Conservation (phyloP, 2,113 vertebrate genomes). For the Cyprinus carpio region DNA sequence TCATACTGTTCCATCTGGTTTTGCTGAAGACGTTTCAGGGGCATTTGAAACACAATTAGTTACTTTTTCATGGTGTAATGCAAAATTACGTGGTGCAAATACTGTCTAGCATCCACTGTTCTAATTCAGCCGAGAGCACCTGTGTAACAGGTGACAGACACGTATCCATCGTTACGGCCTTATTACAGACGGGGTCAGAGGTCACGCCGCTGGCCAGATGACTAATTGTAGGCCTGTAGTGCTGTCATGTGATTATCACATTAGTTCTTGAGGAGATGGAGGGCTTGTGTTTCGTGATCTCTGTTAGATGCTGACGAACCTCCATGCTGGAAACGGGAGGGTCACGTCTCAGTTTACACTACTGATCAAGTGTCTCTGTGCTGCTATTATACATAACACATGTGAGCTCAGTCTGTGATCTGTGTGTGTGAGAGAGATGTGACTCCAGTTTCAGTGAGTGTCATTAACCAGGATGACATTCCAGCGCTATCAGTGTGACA, state of each 20-base stretch:
- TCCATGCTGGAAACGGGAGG: neutral
- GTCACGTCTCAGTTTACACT: neutral
- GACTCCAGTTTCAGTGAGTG: no score
- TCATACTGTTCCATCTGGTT: no score
- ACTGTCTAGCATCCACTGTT: no score
- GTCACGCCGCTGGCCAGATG: slow-evolving; percentile 64
- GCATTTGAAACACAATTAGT: no score
- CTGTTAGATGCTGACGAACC: neutral
- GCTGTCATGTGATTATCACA: slow-evolving; percentile 51
- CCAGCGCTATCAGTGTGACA: slow-evolving; percentile 67
- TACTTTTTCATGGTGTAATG: no score
- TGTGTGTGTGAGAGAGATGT: neutral
- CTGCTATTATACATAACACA: neutral
- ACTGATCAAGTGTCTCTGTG: slow-evolving; percentile 42
- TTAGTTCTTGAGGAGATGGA: slow-evolving; percentile 27
- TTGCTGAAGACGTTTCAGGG: no score
- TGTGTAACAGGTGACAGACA: slow-evolving; percentile 63
- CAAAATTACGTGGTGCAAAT: no score
- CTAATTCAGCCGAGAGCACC: neutral
- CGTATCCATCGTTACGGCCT: slow-evolving; percentile 71
- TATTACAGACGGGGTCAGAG: slow-evolving; percentile 70
- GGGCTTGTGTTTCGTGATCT: neutral
- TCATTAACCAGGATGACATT: slow-evolving; percentile 55
- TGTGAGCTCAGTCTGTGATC: neutral
- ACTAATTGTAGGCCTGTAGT: slow-evolving; percentile 70